phyloP scores from a whole-genome alignment of 1,140 invertebrate genomes.

The Medauroidea extradentata region DNA sequence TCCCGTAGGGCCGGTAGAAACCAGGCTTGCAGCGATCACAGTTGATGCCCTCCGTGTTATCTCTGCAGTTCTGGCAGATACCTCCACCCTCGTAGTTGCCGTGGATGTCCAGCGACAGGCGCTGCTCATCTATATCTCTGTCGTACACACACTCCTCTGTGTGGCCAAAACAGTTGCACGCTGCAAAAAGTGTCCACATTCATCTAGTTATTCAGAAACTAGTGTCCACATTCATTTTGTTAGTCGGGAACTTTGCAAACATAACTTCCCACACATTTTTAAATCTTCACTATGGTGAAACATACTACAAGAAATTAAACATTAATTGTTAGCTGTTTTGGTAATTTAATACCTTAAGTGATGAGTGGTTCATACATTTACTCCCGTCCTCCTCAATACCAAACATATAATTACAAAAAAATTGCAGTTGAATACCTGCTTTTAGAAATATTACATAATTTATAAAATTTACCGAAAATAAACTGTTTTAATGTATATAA shows the following conservation, averaged over 20 bases:
- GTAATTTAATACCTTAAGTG: background rate
- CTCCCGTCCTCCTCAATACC: no score
- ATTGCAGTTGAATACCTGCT: no score
- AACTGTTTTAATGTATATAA: no score
- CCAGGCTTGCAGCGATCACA: conserved; percentile 88
- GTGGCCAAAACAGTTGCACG: conserved; percentile 96
- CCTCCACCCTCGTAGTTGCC: conserved; percentile 91
- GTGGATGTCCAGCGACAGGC: conserved; percentile 84
- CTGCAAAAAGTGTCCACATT: conserved; percentile 48
- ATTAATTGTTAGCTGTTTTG: background rate
- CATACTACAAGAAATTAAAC: no score
- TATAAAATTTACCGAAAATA: no score
- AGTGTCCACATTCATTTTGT: no score
- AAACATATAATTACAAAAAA: no score
- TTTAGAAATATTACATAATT: no score
- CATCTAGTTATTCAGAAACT: no score
- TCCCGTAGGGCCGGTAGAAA: conserved; percentile 79
- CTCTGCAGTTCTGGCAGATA: conserved; percentile 82
- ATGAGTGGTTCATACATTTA: background rate
- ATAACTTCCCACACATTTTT: no score
- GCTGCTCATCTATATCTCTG: conserved; percentile 69
- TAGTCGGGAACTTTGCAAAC: background rate
- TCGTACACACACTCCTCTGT: conserved; percentile 87
- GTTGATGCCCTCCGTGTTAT: conserved; percentile 96
- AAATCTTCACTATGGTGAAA: background rate